Evolutionary conservation across 2,888 invertebrate species (phyloP), one percentile per base, ranked within the genome.

Genomic region (Tortrix viridana): DNA sequence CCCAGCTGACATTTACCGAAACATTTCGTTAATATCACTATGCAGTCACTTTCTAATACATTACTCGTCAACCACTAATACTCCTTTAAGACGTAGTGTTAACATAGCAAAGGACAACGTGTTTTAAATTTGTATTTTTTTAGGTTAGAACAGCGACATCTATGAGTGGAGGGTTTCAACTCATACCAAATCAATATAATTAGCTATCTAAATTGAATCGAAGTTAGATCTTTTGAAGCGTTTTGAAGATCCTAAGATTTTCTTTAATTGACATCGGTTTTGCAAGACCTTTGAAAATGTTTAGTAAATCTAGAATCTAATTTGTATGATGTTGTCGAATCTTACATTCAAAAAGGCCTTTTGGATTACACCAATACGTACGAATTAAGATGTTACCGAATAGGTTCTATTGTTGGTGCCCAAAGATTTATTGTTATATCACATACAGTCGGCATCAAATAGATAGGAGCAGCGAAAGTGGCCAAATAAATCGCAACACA

Each of bases 1-100:
- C 56, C 56, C 52, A 59, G 48, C 50, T 64, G 63, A 52, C 64
- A 64, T 63, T 66, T 64, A 50, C 55, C 55, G 55, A 48, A 47
- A 54, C 32, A 12, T 26, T 48, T 4, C 20, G 48, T 49, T 18
- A 43, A 49, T 26, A 20, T 49, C 54, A 44, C 20, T 50, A 37
- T 16, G 12, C 20, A 43, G 44, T 55, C 55, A 49, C 26, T 50
- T 50, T 32, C 16, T 9, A 41, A 53, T 53, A 18, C 41, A 53
- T 41, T 41, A 23, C 22, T n/a, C 1, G n/a, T n/a, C 16, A 14
- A 7, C 20, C 16, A 53, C 53, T n/a, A 9, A 20, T 4, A 37
- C 19, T 1, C 6, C 5, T 20, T 38, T 5, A 12, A 22, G 7
- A 1, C 7, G 12, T 9, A 18, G 19, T 38, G 23, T 53, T 22